Evolutionary conservation across 2,888 invertebrate genomes (phyloP), one percentile per base, ranked within the genome.

Genomic region (Andrena fulva): DNA sequence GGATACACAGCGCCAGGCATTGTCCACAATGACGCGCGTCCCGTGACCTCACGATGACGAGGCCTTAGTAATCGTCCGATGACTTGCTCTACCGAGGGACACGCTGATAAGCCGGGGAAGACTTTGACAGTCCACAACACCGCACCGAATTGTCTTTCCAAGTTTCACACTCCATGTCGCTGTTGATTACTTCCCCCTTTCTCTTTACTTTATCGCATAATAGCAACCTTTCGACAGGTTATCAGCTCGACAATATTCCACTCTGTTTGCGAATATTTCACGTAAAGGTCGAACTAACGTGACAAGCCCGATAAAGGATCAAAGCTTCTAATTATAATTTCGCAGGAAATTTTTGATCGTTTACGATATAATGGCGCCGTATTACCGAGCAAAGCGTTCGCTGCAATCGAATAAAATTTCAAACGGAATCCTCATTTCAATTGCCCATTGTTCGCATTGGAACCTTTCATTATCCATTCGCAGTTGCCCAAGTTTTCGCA

Each of bases 301-400:
- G 63, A 33, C 48, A 56, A 29, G 16, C 16, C n/a, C 48, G 6
- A 50, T 64, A 64, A 54, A 52, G 33, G 69, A 16, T 69, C 59
- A 66, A 80, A 60, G 70, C 31, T 60, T n/a, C 12, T 42, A 2
- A 48, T 60, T 70, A 60, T 50, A 42, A 70, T 42, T 48, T 50
- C 59, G 2, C 2, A 24, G 3, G 16, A 78, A 27, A 42, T 80
- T 80, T 80, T 80, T 52, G 27, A 70, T 70, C 70, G 7, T 27
- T 66, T 52, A 16, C 70, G 35, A 27, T 35, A 12, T 12, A 60
- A 35, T 27, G 33, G 0, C 6, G 1, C 8, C n/a, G 35, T 4
- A 20, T 64, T 59, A 48, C 31, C 52, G 70, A 20, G 27, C 64
- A 27, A 60, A 60, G 31, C 35, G 6, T 29, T 1, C 24, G 6